Percentiles rank a stretch among this genome's conserved stretches.
Conservation (phyloP, 2,888 invertebrate genomes). For the Platycheirus rosarum region DNA sequence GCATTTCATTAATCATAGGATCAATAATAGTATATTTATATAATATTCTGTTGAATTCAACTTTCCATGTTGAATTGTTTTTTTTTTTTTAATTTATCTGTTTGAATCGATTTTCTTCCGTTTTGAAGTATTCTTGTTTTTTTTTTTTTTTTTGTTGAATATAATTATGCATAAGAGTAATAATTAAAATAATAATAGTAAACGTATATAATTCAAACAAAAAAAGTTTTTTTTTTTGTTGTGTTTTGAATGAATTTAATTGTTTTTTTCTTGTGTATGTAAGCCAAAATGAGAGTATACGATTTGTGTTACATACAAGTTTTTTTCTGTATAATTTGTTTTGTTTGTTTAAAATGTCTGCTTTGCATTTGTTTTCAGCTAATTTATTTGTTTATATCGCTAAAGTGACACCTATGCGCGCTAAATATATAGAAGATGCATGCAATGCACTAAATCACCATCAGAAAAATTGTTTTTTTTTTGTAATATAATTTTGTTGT, state of each 20-base stretch:
- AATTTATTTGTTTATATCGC: conserved; percentile 53
- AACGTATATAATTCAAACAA: conserved; percentile 46
- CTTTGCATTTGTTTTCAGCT: conserved; percentile 70
- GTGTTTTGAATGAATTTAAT: conserved; percentile 56
- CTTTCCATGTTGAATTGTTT: conserved; percentile 20
- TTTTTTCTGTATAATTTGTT: conserved; percentile 31
- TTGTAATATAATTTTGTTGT: conserved; percentile 20
- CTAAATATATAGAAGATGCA: conserved; percentile 59
- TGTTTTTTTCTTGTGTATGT: conserved; percentile 44
- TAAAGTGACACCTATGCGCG: conserved; percentile 68
- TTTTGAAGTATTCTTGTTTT: conserved; percentile 59
- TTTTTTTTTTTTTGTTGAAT: conserved; percentile 35
- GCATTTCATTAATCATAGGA: conserved; percentile 74
- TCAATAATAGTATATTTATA: conserved; percentile 72
- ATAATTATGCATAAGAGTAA: conserved; percentile 50
- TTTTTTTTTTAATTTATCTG: conserved; percentile 34
- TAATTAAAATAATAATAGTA: conserved; percentile 58
- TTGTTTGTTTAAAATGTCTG: conserved; percentile 48
- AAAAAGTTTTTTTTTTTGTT: conserved; percentile 46
- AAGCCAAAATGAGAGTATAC: conserved; percentile 53
- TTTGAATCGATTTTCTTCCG: conserved; percentile 62
- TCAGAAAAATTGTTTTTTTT: conserved; percentile 50
- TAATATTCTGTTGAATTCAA: conserved; percentile 65
- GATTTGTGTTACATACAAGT: conserved; percentile 53
- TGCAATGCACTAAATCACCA: conserved; percentile 70